A percentile compares a stretch with the other conserved stretches of the same genome.
Conservation (phyloP, 2,888 invertebrate genomes). For the Sinodicranocentrus sp. region DNA sequence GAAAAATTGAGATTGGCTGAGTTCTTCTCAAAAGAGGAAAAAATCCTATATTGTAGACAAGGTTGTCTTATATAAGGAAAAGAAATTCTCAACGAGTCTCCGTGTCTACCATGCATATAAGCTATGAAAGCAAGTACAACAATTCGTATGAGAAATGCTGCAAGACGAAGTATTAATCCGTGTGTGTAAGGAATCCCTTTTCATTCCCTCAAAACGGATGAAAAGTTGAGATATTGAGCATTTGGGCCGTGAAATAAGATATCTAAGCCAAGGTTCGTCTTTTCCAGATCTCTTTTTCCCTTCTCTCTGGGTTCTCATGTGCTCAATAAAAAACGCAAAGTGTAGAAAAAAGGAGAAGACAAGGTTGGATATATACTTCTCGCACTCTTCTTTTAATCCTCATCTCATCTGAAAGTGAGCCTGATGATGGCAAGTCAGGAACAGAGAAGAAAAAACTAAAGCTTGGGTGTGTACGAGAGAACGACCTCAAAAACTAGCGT, state of each 20-base stretch:
- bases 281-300: slow-evolving; percentile 27
- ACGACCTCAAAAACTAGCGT: slow-evolving; percentile 49
- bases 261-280: slow-evolving; percentile 44
- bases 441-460: slow-evolving; percentile 23
- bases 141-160: slow-evolving; percentile 21
- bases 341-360: slow-evolving; percentile 21
- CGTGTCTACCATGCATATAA: not conserved
- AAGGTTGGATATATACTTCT: slow-evolving; percentile 28
- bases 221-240: slow-evolving; percentile 62
- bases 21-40: no score
- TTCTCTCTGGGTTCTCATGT: slow-evolving; percentile 19
- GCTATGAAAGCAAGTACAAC: slow-evolving; percentile 22
- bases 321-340: slow-evolving; percentile 17
- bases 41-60: no score
- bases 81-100: no score
- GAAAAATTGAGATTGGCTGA: no score
- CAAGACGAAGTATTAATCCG: slow-evolving; percentile 46
- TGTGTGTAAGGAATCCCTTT: slow-evolving; percentile 53
- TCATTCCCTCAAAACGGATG: slow-evolving; percentile 59
- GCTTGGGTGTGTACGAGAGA: slow-evolving; percentile 15
- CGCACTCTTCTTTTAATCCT: slow-evolving; percentile 59
- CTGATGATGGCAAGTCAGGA: slow-evolving; percentile 55
- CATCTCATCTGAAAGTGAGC: slow-evolving; percentile 55
- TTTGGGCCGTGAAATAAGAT: slow-evolving; percentile 62
- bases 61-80: no score